Base-by-base conservation (phyloP, 2,113 vertebrate genomes). In the Motacilla tschutschensis region DNA sequence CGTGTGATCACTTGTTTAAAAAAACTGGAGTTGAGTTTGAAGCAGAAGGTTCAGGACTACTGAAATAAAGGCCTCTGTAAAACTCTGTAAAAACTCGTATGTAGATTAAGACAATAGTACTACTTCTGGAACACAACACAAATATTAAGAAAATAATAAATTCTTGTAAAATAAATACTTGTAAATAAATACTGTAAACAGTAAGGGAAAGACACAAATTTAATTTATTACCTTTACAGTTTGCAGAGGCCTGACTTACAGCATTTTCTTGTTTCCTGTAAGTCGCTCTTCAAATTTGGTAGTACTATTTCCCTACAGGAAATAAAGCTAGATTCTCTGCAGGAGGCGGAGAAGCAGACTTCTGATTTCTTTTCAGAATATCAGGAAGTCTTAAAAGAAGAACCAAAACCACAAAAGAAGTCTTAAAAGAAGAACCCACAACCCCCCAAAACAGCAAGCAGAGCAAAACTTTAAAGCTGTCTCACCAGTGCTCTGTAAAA, bases 1-100 rank as follows among this genome's bases (percentile, higher is more conserved):
- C 20, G 12, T 47, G 62, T 22, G 12, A n/a, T 53, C 1, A 0
- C 26, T 47, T 46, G 1, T n/a, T 55, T 29, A 12, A 41, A 60
- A 54, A 54, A 38, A 14, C 2, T 2, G 28, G 3, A 11, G 16
- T 40, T 51, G 6, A 19, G 16, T 46, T 65, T 75, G 40, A n/a
- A 70, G 64, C 33, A 12, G 1, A 55, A 84, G 20, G 10, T 67
- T 87, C 33, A 44, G 44, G 15, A 40, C 6, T 73, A 8, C 51
- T 70, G 59, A 64, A 69, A 28, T 53, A 38, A 84, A 73, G 17
- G 14, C 29, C 4, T 79, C 24, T 70, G 1, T 79, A 22, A 80
- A 53, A 63, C 14, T 29, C 16, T 22, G 3, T 28, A 28, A 43
- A 63, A 28, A 20, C 4, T 50, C 58, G 7, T 4, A 8, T 6